Conservation (phyloP, 2,797 vertebrate genomes). For the Hoplostethus mediterraneus region DNA sequence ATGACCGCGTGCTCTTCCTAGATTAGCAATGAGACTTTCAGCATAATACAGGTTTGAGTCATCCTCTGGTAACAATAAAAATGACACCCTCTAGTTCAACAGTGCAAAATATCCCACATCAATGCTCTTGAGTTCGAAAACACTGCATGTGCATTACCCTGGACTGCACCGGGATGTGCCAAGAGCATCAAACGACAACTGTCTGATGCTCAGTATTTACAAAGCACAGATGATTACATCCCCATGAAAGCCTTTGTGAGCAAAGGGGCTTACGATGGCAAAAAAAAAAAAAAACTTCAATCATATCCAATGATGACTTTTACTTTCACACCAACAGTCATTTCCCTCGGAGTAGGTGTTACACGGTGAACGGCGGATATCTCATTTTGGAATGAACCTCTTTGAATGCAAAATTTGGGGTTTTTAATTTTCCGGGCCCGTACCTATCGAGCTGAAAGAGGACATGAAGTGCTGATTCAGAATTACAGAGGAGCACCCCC, state of each 20-base stretch:
- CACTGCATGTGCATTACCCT: background rate
- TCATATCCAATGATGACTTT: conserved; percentile 37
- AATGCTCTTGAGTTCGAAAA: background rate
- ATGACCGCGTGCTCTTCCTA: too few species aligned
- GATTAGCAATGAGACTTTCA: too few species aligned
- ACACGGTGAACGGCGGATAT: conserved; percentile 12
- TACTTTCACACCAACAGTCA: conserved; percentile 4
- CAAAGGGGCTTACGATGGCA: background rate
- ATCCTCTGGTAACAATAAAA: too few species aligned
- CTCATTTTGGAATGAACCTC: conserved; percentile 34
- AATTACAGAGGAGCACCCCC: background rate
- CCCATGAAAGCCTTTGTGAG: conserved; percentile 19
- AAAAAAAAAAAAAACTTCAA: conserved; percentile 6
- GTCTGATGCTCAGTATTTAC: conserved; percentile 30
- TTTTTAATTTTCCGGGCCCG: conserved; percentile 33
- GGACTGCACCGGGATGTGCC: background rate
- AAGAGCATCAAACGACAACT: conserved; percentile 14
- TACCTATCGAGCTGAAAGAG: conserved; percentile 16
- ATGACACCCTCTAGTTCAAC: too few species aligned
- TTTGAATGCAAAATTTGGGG: conserved; percentile 16
- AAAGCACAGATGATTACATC: conserved; percentile 34
- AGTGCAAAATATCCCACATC: too few species aligned
- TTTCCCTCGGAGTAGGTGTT: background rate
- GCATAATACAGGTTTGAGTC: too few species aligned
- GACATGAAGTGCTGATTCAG: conserved; percentile 14